Base-by-base conservation (phyloP, 2,888 invertebrate genomes). In the Uropetala carovei region DNA sequence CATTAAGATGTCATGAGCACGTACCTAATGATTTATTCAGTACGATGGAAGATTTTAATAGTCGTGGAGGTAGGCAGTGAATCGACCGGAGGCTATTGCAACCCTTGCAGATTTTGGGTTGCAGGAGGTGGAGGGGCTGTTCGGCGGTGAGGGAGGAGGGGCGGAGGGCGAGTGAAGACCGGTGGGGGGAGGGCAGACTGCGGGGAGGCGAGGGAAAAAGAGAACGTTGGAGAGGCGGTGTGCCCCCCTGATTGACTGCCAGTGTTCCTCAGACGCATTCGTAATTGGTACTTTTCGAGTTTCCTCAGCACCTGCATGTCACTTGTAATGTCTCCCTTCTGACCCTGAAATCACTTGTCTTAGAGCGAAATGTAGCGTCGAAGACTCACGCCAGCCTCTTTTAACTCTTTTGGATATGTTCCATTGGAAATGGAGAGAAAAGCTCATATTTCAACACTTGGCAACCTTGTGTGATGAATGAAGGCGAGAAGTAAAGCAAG, bases 401-500 rank as follows among this genome's bases (percentile, higher is more conserved):
- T 58, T 22, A 58, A 85, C 85, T 85, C 85, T 22, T 58, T 22
- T 85, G 89, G 89, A 89, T 64, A 64, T 56, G 89, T 68, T 89
- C 89, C 89, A 89, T 89, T 64, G 64, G 64, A 89, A 89, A 89
- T 64, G 89, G 89, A 64, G 89, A 68, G 89, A 43, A 64, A 89
- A 68, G 89, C 89, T 68, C 89, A 64, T 89, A 56, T 89, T 89
- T 89, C 89, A 89, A 68, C 43, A 60, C n/a, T 64, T 89, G 89
- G 89, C 64, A 89, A 43, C 89, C 89, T 89, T 89, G 60, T 60
- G 60, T 89, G 60, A 89, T 64, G 30, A 64, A 86, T 60, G 86
- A 85, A 22, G 85, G 59, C 85, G 85, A 14, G 85, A 14, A 30
- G 85, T 86, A 86, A 60, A 86, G 86, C 27, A n/a, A 60, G 86